A percentile compares a stretch with the other conserved stretches of the same genome.
Evolutionary conservation across 2,797 vertebrate genomes (phyloP).

Genomic region (Centroberyx gerrardi): DNA sequence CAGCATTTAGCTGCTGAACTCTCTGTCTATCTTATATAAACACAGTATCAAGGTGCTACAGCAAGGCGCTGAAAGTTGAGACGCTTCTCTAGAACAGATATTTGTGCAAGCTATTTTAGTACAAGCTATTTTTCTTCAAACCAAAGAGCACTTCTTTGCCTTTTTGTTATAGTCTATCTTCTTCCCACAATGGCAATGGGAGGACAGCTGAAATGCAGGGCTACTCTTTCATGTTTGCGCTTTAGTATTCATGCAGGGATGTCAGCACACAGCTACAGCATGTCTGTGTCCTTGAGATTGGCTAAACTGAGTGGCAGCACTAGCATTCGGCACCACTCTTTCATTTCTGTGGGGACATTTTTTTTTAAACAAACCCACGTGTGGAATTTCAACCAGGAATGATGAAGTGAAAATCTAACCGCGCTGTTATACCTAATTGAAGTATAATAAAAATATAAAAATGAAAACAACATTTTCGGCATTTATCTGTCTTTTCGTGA

Average conservation of each 20-base stretch:
- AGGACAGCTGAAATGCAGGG: slow-evolving; percentile 68
- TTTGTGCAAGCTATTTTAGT: slow-evolving; percentile 53
- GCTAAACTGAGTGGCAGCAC: slow-evolving; percentile 66
- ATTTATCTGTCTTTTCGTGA: slow-evolving; percentile 33
- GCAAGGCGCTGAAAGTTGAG: slow-evolving; percentile 57
- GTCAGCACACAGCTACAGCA: slow-evolving; percentile 73
- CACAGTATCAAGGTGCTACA: slow-evolving; percentile 50
- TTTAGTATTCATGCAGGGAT: slow-evolving; percentile 81
- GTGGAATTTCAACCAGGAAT: slow-evolving; percentile 56
- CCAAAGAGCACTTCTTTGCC: slow-evolving; percentile 61
- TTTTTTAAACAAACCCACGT: slow-evolving; percentile 34
- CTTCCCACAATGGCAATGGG: slow-evolving; percentile 64
- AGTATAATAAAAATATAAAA: slow-evolving; percentile 54
- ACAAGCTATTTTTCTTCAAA: slow-evolving; percentile 68
- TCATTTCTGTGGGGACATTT: slow-evolving; percentile 62
- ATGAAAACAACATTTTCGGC: slow-evolving; percentile 50
- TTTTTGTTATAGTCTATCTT: slow-evolving; percentile 66
- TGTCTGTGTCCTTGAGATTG: slow-evolving; percentile 84
- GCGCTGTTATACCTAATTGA: slow-evolving; percentile 51
- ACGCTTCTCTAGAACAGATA: slow-evolving; percentile 42
- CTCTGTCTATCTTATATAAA: slow-evolving; percentile 40
- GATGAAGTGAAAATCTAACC: slow-evolving; percentile 51
- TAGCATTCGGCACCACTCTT: slow-evolving; percentile 60
- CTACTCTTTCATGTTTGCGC: slow-evolving; percentile 73
- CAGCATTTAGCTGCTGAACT: slow-evolving; percentile 33